Conservation (phyloP, 1,140 invertebrate species). For the Bombus waltoni region DNA sequence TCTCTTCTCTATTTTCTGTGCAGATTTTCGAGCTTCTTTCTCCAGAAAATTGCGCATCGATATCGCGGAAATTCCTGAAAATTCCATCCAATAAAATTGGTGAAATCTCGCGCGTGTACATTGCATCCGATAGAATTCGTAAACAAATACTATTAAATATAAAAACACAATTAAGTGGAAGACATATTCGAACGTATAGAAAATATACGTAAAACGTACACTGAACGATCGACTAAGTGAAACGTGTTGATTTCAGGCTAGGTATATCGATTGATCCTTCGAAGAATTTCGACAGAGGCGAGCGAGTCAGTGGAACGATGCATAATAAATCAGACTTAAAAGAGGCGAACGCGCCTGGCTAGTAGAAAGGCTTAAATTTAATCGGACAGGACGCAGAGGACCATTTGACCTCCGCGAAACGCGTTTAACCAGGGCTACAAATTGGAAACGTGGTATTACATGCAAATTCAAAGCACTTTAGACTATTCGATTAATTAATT, state of each 20-base stretch:
- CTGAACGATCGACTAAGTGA: too few relatives aligned
- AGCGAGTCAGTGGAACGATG: not conserved
- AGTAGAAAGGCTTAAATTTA: constrained; percentile 31
- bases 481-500: constrained; percentile 27
- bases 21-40: not conserved
- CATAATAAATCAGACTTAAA: constrained; percentile 36
- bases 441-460: not conserved
- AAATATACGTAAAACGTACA: too few relatives aligned
- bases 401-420: not conserved
- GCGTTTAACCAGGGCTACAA: not conserved
- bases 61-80: not conserved
- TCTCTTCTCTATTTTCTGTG: too few relatives aligned
- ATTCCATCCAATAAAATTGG: not conserved
- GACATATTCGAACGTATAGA: too few relatives aligned
- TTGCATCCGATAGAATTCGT: not conserved
- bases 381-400: constrained; percentile 7
- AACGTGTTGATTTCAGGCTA: not conserved
- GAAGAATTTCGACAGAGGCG: not conserved
- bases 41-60: not conserved
- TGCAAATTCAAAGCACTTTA: not conserved
- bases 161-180: not conserved
- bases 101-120: too few relatives aligned
- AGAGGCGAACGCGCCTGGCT: not conserved
- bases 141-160: not conserved
- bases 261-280: not conserved